Evolutionary conservation across 2,797 vertebrate genomes (phyloP), one percentile per base, ranked within the genome.

Genomic region (Melopsittacus undulatus): DNA sequence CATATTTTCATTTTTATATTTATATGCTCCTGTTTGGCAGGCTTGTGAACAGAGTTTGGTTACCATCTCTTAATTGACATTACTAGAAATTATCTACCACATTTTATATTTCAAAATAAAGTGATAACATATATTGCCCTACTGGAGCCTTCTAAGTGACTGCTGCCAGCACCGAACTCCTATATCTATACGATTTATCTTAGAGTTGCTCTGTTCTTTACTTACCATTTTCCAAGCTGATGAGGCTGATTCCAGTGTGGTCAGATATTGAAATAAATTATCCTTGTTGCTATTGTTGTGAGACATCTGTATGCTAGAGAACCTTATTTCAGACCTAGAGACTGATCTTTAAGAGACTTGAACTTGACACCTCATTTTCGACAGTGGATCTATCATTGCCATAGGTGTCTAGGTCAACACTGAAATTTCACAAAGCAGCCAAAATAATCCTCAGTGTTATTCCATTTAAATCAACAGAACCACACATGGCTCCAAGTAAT

Each of bases 1-100:
- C 24, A 12, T 92, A 45, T 75, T 91, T 97, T 94, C 89, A 92
- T 95, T 92, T 93, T 94, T 94, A 67, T 95, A 92, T 95, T 87
- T 88, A 61, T 95, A 89, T 67, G n/a, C 2, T 68, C 56, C 61
- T 89, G 16, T 76, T 64, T 93, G 77, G 38, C 77, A 95, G 52
- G 49, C n/a, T 64, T 30, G 52, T 91, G 92, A 96, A 94, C 73
- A 94, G 26, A n/a, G 66, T 94, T 95, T 95, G 69, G 90, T 88
- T 83, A 92, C 64, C 27, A 43, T 89, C 77, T 70, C 59, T 93
- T 48, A 96, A 49, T 42, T 87, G 81, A 72, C 43, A 72, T 76
- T 88, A 54, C 66, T 91, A 88, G 64, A 62, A 93, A 88, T 92
- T 92, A 63, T 43, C 79, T 90, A 78, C 54, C 78, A 38, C 17